phyloP scores from a whole-genome alignment of 2,888 invertebrate genomes.

The Tinea trinotella region DNA sequence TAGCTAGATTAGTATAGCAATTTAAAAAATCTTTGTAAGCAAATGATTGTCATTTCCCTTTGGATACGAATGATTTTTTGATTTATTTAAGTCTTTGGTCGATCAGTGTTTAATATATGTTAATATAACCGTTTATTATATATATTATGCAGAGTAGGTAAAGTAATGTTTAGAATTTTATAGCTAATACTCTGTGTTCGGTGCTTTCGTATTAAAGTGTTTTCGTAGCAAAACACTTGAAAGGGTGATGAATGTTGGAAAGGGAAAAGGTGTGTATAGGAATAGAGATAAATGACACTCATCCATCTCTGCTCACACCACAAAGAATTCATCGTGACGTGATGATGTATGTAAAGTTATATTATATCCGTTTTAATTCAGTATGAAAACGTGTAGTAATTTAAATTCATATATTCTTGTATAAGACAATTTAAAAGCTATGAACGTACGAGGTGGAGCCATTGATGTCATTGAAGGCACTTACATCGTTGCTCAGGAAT shows the following conservation, averaged over 20 bases:
- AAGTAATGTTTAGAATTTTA: too few species aligned
- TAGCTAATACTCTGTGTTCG: not conserved
- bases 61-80: too few species aligned
- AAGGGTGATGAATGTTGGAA: not conserved
- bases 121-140: too few species aligned
- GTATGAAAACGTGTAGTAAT: too few species aligned
- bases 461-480: not conserved
- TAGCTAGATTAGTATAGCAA: too few species aligned
- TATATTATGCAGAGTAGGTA: too few species aligned
- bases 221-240: conserved; percentile 3
- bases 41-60: too few species aligned
- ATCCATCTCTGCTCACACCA: conserved; percentile 10
- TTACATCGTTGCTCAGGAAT: conserved; percentile 7
- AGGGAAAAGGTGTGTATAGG: conserved; percentile 12
- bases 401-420: not conserved
- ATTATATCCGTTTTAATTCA: not conserved
- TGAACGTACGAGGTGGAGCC: not conserved
- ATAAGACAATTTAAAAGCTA: not conserved
- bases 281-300: conserved; percentile 11
- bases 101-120: too few species aligned
- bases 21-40: too few species aligned
- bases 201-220: not conserved
- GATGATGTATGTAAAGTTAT: not conserved
- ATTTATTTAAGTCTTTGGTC: too few species aligned
- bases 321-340: not conserved